Base-by-base conservation (phyloP, 1,140 invertebrate genomes). In the Charaxes varanes region DNA sequence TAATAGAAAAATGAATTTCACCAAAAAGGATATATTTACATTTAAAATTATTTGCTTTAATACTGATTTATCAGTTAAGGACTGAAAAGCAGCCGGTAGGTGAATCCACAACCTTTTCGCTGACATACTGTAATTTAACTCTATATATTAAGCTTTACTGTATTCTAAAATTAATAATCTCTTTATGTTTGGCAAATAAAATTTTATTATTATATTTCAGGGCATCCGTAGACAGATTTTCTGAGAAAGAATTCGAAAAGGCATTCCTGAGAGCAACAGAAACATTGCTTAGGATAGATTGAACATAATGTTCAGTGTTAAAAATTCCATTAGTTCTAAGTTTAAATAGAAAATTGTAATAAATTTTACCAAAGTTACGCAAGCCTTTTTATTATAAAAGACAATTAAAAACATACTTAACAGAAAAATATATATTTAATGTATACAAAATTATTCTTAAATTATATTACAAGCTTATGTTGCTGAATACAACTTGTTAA, bases 211-310 rank as follows among this genome's bases (percentile, higher is more conserved):
- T 28, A 60, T n/a, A n/a, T 87, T 87, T 15, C 62, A 92, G 90
- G 57, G 89, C 92, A 24, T 94, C 93, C 0, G 92, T 94, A 4
- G 90, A 92, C 50, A 85, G 93, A 49, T 95, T 95, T 79, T 93
- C 92, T 0, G 86, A 86, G 22, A 79, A 87, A 45, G 90, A 92
- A 60, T 94, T 94, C 70, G 88, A 93, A 56, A 89, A 88, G 24
- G 87, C 90, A 58, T 93, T 94, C 68, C 63, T 94, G 6, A 82
- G 91, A 60, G 88, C 90, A 1, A 77, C 89, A 17, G 89, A 90
- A 44, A 89, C 90, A 10, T 71, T 94, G 23, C 90, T 94, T 50
- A 69, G 64, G 22, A 36, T 71, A 38, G 59, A 69, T 13, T 74
- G 55, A 52, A 12, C 30, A n/a, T 31, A 16, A 17, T 16, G n/a